Evolutionary conservation across 1,140 invertebrate genomes (phyloP).

Genomic region (Drosophila albomicans): DNA sequence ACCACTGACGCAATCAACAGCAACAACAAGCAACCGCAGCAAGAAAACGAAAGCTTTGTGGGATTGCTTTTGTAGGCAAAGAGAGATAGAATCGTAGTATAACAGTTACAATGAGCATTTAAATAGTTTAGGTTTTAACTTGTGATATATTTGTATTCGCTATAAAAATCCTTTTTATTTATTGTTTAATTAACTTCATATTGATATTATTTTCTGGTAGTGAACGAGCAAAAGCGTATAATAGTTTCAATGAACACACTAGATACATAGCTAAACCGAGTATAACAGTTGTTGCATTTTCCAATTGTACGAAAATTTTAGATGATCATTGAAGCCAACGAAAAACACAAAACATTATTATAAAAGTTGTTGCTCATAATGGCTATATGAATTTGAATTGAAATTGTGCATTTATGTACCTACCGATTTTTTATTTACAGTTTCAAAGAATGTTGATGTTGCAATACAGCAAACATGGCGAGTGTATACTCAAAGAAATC

Average conservation of each 20-base stretch:
- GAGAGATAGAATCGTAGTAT: too few species aligned
- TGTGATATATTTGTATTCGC: neutral
- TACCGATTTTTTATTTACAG: conserved; percentile 72
- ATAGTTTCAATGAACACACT: neutral
- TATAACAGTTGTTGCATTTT: neutral
- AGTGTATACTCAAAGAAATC: conserved; percentile 94
- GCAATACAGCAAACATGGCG: conserved; percentile 95
- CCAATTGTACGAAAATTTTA: neutral
- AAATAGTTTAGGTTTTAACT: too few species aligned
- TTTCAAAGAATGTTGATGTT: conserved; percentile 91
- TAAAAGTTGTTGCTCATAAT: too few species aligned
- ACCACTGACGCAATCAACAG: conserved; percentile 38
- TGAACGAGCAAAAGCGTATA: neutral
- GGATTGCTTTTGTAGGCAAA: conserved; percentile 17
- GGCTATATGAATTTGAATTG: too few species aligned
- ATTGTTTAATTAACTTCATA: too few species aligned
- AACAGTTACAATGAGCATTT: too few species aligned
- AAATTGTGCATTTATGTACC: neutral
- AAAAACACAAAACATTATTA: too few species aligned
- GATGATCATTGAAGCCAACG: too few species aligned
- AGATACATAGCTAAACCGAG: too few species aligned
- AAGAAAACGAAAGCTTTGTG: conserved; percentile 55
- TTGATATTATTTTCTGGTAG: too few species aligned
- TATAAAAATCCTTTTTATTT: neutral
- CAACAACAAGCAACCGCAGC: neutral